phyloP scores from a whole-genome alignment of 2,888 invertebrate species.

The Ochropleura plecta region DNA sequence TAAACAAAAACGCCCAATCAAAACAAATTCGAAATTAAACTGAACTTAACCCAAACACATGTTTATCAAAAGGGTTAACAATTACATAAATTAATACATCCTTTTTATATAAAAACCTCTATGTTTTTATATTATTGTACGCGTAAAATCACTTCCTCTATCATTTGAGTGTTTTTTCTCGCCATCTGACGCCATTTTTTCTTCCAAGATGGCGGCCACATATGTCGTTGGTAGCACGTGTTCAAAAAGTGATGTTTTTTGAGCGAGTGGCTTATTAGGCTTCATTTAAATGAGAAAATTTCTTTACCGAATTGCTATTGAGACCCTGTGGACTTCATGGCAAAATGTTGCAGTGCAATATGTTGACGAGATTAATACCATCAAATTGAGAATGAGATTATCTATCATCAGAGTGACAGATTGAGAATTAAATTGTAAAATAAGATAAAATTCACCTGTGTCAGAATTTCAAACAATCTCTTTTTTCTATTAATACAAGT shows the following conservation, averaged over 20 bases:
- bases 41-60: constrained; percentile 84
- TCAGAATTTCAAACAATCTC: no score
- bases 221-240: constrained; percentile 84
- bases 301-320: constrained; percentile 38
- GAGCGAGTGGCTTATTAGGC: constrained; percentile 54
- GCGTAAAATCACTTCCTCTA: constrained; percentile 89
- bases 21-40: constrained; percentile 89
- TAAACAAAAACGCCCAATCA: constrained; percentile 81
- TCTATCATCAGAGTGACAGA: no score
- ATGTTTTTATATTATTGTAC: constrained; percentile 82
- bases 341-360: constrained; percentile 24
- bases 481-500: no score
- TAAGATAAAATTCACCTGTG: no score
- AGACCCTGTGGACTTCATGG: constrained; percentile 29
- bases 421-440: no score
- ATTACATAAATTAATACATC: constrained; percentile 90
- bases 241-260: constrained; percentile 67
- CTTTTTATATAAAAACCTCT: constrained; percentile 80
- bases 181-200: constrained; percentile 87
- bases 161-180: constrained; percentile 83
- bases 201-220: constrained; percentile 79
- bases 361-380: no score
- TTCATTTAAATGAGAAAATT: constrained; percentile 50
- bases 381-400: not conserved
- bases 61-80: constrained; percentile 88